These are phyloP conservation scores for Montipora capitata DNA, from an alignment of 92 coral and sea anemone species.

Conservation along the genomic window DNA sequence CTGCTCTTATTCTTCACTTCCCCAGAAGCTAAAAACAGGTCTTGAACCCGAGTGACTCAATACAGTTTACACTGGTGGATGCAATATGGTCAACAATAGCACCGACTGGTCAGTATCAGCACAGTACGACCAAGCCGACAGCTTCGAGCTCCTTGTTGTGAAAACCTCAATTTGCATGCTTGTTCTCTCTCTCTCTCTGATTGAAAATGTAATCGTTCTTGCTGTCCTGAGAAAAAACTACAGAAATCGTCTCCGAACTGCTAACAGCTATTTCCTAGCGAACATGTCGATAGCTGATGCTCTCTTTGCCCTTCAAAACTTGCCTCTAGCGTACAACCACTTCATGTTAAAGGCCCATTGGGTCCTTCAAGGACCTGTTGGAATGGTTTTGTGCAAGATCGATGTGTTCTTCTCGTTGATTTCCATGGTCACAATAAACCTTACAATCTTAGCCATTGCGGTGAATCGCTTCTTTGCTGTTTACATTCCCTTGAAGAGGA, in stretches of 20 bases:
- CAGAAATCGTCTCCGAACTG: conserved; percentile 16
- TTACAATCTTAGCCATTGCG: conserved; percentile 48
- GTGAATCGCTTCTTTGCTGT: conserved; percentile 40
- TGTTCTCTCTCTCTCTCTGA: conserved; percentile 25
- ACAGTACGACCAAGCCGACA: not conserved
- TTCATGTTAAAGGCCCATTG: conserved; percentile 17
- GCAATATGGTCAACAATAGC: conserved; percentile 5
- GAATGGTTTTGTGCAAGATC: conserved; percentile 36
- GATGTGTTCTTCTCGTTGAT: conserved; percentile 38
- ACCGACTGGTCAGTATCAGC: not conserved
- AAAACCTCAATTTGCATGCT: conserved; percentile 42
- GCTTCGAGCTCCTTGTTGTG: conserved; percentile 11
- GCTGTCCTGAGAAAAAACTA: conserved; percentile 15
- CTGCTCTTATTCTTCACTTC: not conserved
- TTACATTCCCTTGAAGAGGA: conserved; percentile 25
- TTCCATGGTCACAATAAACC: conserved; percentile 28
- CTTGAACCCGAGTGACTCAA: no score
- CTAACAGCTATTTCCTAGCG: conserved; percentile 41
- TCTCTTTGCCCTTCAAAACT: conserved; percentile 44
- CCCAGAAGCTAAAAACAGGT: not conserved
- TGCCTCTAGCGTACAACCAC: conserved; percentile 25
- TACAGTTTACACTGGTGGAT: not conserved
- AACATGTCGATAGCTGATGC: conserved; percentile 50
- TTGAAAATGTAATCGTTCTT: conserved; percentile 31
- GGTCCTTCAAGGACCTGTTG: conserved; percentile 29